A percentile compares a stretch with the other conserved stretches of the same genome.
Conservation (phyloP, 2,113 vertebrate genomes). For the Neofelis nebulosa region DNA sequence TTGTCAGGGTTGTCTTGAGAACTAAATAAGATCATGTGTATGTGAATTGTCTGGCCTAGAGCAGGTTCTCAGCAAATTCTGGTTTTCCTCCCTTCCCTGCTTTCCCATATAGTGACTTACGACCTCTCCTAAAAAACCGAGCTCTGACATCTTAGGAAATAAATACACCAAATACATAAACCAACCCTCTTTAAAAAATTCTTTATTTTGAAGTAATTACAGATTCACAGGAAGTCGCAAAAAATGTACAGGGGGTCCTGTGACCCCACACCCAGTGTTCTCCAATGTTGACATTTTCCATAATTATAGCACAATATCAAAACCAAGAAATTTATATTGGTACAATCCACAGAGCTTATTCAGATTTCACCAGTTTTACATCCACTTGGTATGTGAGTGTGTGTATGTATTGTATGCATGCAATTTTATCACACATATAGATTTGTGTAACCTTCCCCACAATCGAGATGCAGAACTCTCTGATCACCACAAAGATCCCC, state of each 20-base stretch:
- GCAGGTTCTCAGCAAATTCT: neutral
- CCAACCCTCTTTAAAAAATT: neutral
- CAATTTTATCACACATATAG: neutral
- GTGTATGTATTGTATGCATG: neutral
- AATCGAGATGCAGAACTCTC: neutral
- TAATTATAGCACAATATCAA: neutral
- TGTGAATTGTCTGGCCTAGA: slow-evolving; percentile 18
- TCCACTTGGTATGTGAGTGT: neutral
- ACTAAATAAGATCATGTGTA: neutral
- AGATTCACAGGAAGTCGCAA: slow-evolving; percentile 17
- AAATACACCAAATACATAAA: slow-evolving; percentile 9
- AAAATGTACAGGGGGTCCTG: neutral
- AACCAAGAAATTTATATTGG: neutral
- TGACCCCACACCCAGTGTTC: neutral
- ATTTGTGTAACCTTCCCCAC: neutral
- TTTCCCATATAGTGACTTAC: neutral
- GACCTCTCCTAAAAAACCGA: neutral
- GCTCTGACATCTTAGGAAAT: neutral
- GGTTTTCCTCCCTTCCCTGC: neutral
- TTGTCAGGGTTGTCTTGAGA: neutral
- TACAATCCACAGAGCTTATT: neutral
- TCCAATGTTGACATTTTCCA: neutral
- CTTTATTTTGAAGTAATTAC: slow-evolving; percentile 30
- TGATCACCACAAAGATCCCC: neutral
- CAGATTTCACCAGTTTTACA: slow-evolving; percentile 1